Percentiles rank a stretch among this genome's conserved stretches.
Conservation (phyloP, 35 echinoderm and acorn worm genomes). For the Apostichopus parvimensis region DNA sequence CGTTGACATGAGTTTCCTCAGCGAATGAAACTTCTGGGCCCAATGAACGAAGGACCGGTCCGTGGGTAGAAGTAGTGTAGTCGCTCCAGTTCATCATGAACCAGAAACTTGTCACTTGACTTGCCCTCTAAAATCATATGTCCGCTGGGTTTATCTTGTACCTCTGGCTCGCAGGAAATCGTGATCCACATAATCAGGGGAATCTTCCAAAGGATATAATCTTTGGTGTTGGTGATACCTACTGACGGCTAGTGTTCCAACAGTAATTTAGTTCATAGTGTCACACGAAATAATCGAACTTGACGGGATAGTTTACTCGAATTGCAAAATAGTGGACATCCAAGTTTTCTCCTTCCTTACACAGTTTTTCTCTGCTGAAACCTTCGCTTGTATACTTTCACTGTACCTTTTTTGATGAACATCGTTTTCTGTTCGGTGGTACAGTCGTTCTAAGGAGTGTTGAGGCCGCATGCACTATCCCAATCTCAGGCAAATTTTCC, state of each 20-base stretch:
- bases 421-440: conserved; percentile 8
- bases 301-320: conserved; percentile 51
- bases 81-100: not conserved
- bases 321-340: conserved; percentile 53
- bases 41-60: conserved; percentile 1
- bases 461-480: not conserved
- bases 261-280: conserved; percentile 61
- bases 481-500: not conserved
- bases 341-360: conserved; percentile 22
- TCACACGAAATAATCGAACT: conserved; percentile 53
- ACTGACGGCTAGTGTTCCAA: conserved; percentile 56
- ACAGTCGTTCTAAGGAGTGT: not conserved
- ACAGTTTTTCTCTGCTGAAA: conserved; percentile 42
- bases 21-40: not conserved
- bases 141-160: conserved; percentile 60
- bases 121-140: conserved; percentile 30
- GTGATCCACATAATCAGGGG: conserved; percentile 56
- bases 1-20: conserved; percentile 37
- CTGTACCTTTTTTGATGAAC: not conserved
- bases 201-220: conserved; percentile 41
- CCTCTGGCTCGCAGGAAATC: conserved; percentile 46
- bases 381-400: not conserved
- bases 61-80: conserved; percentile 19
- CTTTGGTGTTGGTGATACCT: conserved; percentile 44
- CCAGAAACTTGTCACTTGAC: not conserved